Base-by-base conservation (phyloP, 2,888 invertebrate genomes). In the Yponomeuta plumbellus region DNA sequence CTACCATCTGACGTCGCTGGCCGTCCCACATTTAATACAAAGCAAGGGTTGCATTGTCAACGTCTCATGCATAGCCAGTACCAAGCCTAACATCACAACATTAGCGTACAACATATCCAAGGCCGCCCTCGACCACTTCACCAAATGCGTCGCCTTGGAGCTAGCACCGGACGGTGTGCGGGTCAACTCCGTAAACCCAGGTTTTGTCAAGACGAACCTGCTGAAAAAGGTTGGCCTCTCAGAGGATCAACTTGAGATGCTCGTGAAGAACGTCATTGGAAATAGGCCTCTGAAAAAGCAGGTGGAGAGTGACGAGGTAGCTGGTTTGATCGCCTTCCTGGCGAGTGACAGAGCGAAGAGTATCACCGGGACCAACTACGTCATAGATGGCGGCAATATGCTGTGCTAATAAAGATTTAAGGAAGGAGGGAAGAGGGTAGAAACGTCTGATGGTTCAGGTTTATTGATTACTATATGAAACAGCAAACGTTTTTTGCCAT, bases 181-280 rank as follows among this genome's bases (percentile, higher is more conserved):
- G 68, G 97, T 97, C 0, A 98, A 98, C 82, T 93, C 95, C 52
- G 96, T 98, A 0, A 97, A 97, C 83, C 98, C 98, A n/a, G 98
- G 98, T n/a, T 98, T 98, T 1, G 94, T 96, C 2, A 86, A 95
- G 56, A 98, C 98, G 0, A 95, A 97, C 79, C 81, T 98, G 23
- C 95, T 98, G 72, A 95, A 94, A 79, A 92, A 94, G 69, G 92
- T 94, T 0, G 88, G 88, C 0, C 69, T 90, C 57, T 83, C 70
- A 11, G 88, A 89, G 2, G 93, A 93, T 76, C 98, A 98, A 81
- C 86, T 98, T 70, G 96, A 97, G 70, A 92, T 95, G 70, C 93
- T 94, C 58, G 95, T 95, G 74, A 92, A 93, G 66, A 90, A 88
- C 73, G 80, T 85, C 11, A 78, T 84, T 1, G 93, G 93, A 17